phyloP scores from a whole-genome alignment of 1,140 invertebrate species.

The Platyscapa corneri region DNA sequence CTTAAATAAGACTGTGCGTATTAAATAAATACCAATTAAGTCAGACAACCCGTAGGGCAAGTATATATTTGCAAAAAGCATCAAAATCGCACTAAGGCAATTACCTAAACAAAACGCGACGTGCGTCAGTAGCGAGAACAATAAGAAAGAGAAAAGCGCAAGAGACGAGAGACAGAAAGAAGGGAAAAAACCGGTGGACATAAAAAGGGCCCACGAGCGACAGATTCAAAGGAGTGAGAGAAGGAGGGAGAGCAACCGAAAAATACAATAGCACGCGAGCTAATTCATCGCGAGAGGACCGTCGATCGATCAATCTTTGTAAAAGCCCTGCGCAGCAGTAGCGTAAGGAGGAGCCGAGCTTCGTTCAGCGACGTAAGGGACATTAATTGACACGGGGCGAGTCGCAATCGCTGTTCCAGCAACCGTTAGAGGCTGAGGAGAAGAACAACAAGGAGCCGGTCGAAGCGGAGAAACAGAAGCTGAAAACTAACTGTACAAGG shows the following conservation, averaged over 20 bases:
- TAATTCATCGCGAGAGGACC: conserved; percentile 66
- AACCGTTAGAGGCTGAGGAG: not conserved
- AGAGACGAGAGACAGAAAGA: conserved; percentile 21
- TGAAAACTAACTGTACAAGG: conserved; percentile 22
- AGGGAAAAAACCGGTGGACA: not conserved
- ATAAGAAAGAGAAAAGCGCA: not conserved
- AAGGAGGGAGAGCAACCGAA: conserved; percentile 51
- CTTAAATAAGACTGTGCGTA: not conserved
- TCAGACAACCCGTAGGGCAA: not conserved
- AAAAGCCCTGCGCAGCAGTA: conserved; percentile 47
- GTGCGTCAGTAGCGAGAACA: conserved; percentile 6
- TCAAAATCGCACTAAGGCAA: conserved; percentile 40
- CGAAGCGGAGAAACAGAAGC: conserved; percentile 31
- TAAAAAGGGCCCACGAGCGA: conserved; percentile 31
- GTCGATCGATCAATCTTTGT: conserved; percentile 68
- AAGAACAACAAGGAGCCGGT: not conserved
- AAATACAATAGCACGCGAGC: conserved; percentile 63
- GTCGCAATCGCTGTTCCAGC: conserved; percentile 40
- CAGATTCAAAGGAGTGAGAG: conserved; percentile 20
- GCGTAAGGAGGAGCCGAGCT: conserved; percentile 47
- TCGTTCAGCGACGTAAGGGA: conserved; percentile 58
- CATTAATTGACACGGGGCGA: conserved; percentile 72
- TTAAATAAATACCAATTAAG: not conserved
- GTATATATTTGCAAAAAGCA: not conserved
- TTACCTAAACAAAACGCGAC: conserved; percentile 47